Evolutionary conservation across 2,888 invertebrate species (phyloP), one percentile per base, ranked within the genome.

Genomic region (Diaphora mendica): DNA sequence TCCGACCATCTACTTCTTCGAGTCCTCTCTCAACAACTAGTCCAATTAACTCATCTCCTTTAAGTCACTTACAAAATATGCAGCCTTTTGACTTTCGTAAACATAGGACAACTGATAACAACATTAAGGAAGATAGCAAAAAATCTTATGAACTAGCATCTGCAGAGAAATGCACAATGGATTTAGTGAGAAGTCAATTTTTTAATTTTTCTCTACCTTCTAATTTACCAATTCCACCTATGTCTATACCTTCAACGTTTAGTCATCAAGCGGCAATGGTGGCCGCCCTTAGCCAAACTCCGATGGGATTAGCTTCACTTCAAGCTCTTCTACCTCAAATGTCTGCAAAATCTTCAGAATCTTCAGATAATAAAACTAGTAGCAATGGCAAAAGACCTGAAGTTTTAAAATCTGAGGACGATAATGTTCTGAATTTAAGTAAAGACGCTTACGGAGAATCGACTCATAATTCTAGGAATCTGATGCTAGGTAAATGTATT

Each of bases 31-130:
- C 94, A 55, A 89, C 91, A 68, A 96, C 96, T 87, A 97, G 97
- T 93, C 97, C 97, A 65, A 91, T 96, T 42, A 96, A 97, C 80
- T 96, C 97, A 48, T 98, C 98, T 17, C 99, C 99, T 5, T 95
- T 99, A 79, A 98, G 98, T 91, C 97, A 98, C 86, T 96, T 99
- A 68, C 99, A 99, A 94, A 99, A 97, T 87, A 99, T 99, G 99
- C 99, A 99, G 89, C 99, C 99, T 0, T 99, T 99, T 91, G 99
- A 99, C 91, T 99, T 98, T 89, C 97, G 99, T 48, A 98, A 98
- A 85, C 89, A 92, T 72, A 93, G 91, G 80, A 86, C 92, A 77
- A 93, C 78, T 76, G 96, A 90, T 88, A 91, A 9, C 42, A 87
- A 82, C 48, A 87, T 93, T 82, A 92, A 96, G 90, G 84, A 95